Evolutionary conservation across 2,888 invertebrate genomes (phyloP), one percentile per base, ranked within the genome.

Genomic region (Tipula unca): DNA sequence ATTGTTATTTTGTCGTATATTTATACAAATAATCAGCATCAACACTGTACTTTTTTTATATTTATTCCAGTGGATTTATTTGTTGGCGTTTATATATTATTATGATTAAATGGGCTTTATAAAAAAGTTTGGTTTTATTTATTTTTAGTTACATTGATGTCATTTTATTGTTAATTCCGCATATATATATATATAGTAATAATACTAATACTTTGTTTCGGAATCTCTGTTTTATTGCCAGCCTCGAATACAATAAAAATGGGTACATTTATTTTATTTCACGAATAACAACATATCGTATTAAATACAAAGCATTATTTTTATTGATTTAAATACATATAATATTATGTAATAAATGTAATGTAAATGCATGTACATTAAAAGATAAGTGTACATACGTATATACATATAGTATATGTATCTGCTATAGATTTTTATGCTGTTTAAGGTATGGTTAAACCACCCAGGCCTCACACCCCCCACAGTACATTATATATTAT

Each of bases 51-150:
- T 20, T 25, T n/a, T n/a, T n/a, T n/a, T n/a, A n/a, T n/a, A n/a
- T n/a, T 10, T 69, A 69, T 69, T 69, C 25, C 69, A 25, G 69
- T 69, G 69, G 69, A 69, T 69, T 69, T 69, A 69, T 69, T 69
- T 69, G 69, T 25, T 69, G 25, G 25, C 69, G 1, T 69, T 69
- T 69, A 69, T 69, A n/a, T n/a, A n/a, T n/a, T n/a, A 69, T 69
- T 69, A 69, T 69, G 69, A 69, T 69, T 69, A 69, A 69, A 69
- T 69, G 69, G 69, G 69, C 69, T 69, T 69, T 69, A 69, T 69
- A 69, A 3, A 69, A n/a, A 20, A 3, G 25, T 69, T 69, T 69
- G 10, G 25, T 69, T 69, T 69, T 69, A 69, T 69, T 69, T 69
- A 69, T 69, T 69, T 69, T 69, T 69, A 69, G 69, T 69, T 69